phyloP scores from a whole-genome alignment of 1,140 invertebrate genomes.

The Agrypnia vestita region DNA sequence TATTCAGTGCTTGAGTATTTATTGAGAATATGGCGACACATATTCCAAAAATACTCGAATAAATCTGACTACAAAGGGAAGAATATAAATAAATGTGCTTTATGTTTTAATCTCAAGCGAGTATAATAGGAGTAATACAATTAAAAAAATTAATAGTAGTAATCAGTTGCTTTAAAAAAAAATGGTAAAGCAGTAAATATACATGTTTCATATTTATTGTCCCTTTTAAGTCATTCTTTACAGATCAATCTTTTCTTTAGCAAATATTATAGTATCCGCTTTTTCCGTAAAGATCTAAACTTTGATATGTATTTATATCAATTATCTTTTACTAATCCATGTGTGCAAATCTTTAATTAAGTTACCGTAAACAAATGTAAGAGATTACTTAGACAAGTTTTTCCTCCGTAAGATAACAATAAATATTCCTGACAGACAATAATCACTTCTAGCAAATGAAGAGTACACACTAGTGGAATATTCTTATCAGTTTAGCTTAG shows the following conservation, averaged over 20 bases:
- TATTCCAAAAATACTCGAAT: constrained; percentile 36
- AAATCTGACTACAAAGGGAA: not conserved
- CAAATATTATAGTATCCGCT: no score
- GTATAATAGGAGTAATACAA: not conserved
- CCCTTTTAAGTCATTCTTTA: constrained; percentile 4
- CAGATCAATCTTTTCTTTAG: not conserved
- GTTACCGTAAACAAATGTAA: constrained; percentile 7
- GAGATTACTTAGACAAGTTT: not conserved
- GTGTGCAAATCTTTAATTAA: constrained; percentile 12
- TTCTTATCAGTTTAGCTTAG: not conserved
- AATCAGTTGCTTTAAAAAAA: not conserved
- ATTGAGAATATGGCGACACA: constrained; percentile 27
- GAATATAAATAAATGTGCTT: no score
- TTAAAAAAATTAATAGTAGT: not conserved
- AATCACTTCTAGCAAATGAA: constrained; percentile 18
- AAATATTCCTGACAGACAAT: not conserved
- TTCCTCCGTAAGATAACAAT: not conserved
- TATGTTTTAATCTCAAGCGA: no score
- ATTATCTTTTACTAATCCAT: constrained; percentile 32
- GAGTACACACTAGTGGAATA: constrained; percentile 13
- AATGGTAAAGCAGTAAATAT: not conserved
- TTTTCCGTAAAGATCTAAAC: not conserved
- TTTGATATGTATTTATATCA: constrained; percentile 26
- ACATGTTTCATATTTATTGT: constrained; percentile 38
- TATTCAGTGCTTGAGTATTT: not conserved